phyloP scores from a whole-genome alignment of 2,797 vertebrate species.

The Xerus rutilus region DNA sequence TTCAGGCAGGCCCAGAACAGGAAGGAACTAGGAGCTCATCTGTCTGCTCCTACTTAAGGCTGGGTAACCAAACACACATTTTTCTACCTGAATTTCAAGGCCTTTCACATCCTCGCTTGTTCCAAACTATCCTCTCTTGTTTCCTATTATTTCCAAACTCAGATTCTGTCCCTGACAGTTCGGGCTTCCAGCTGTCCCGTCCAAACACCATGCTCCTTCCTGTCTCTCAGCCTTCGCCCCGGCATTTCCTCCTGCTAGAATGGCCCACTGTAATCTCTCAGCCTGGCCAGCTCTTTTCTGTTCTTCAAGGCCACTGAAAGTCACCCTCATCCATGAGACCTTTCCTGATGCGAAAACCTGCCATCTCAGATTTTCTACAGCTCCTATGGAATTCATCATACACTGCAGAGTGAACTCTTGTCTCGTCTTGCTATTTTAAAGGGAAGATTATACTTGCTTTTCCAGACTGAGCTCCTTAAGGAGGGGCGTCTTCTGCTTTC shows the following conservation, averaged over 20 bases:
- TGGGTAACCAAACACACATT: not conserved
- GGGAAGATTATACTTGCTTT: conserved; percentile 11
- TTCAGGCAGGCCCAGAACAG: not conserved
- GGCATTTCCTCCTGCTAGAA: conserved; percentile 77
- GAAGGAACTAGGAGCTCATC: not conserved
- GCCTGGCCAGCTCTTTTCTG: conserved; percentile 1
- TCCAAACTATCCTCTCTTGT: conserved; percentile 75
- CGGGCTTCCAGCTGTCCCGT: conserved; percentile 37
- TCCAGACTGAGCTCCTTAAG: not conserved
- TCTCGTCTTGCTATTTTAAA: conserved; percentile 34
- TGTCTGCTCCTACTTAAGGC: not conserved
- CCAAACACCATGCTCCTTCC: conserved; percentile 47
- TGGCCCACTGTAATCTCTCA: conserved; percentile 43
- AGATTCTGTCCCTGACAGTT: conserved; percentile 50
- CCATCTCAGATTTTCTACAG: conserved; percentile 18
- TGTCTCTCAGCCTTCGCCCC: not conserved
- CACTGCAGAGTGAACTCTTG: not conserved
- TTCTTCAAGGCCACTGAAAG: conserved; percentile 60
- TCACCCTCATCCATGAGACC: not conserved
- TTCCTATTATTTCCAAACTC: conserved; percentile 72
- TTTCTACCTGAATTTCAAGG: conserved; percentile 69
- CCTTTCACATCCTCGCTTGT: conserved; percentile 9
- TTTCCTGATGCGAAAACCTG: conserved; percentile 53
- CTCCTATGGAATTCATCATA: not conserved
- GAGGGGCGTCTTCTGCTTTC: not conserved